Base-by-base conservation (phyloP, 2,888 invertebrate genomes). In the Prosopocoilus inquinatus region DNA sequence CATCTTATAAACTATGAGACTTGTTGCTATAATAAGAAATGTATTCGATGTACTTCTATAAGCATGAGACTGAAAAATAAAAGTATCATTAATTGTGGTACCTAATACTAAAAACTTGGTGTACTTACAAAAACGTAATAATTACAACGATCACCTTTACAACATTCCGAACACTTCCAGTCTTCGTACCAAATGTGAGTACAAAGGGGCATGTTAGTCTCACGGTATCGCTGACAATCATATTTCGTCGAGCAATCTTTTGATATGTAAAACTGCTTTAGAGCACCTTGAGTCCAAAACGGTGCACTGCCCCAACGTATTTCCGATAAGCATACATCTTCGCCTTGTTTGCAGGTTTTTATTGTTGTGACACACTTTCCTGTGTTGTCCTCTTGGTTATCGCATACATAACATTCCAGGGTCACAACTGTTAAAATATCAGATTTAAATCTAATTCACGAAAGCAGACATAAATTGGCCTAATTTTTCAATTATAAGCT, bases 251-350 rank as follows among this genome's bases (percentile, higher is more conserved):
- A 88, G 80, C 97, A 97, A 47, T 87, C 80, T 75, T 97, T 97
- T 0, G 94, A 93, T 43, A 97, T 87, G 70, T 94, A 96, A 76
- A 90, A 94, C 69, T 96, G 95, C 71, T 97, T 94, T 53, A 90
- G 86, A 0, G 94, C 94, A 16, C 94, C 92, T 70, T 91, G 91
- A 0, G 91, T 90, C 91, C 95, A 97, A 73, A 96, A 96, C 0
- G 94, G 94, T n/a, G 91, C 91, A 82, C 92, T 91, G 69, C 96
- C 94, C 96, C 96, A 97, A 76, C 87, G 87, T 28, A 96, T 91
- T 75, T 92, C 91, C 0, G 96, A 89, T 61, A 91, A 81, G 75
- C 95, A 96, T 56, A 89, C 86, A 74, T 94, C 92, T 72, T 96
- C 88, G 35, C 86, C 88, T 65, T 88, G 87, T 63, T 92, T 90